Base-by-base conservation (phyloP, 2,888 invertebrate species). In the Phyto melanocephala region DNA sequence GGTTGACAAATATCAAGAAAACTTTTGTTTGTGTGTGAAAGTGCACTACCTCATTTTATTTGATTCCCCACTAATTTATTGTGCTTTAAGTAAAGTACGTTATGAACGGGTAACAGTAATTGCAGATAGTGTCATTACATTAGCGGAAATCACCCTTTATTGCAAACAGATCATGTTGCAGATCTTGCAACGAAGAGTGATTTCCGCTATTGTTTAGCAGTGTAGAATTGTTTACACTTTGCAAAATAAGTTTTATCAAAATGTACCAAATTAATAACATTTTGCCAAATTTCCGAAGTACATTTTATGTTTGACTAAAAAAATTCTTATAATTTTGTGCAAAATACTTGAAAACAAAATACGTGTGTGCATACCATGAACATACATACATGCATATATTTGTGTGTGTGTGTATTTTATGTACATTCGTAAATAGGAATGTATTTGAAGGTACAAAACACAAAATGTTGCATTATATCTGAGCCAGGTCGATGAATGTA, bases 201-300 rank as follows among this genome's bases (percentile, higher is more conserved):
- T n/a, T n/a, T n/a, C n/a, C n/a, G n/a, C n/a, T n/a, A n/a, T n/a
- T n/a, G n/a, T 54, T 52, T 52, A 54, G n/a, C 28, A 10, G 10
- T 33, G 62, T 7, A 6, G 47, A 58, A 35, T 65, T 71, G 56
- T 71, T 78, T 78, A 65, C 78, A 71, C 50, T 20, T 40, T 79
- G 71, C 60, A 58, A 79, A 71, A 72, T 40, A 5, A 15, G 40
- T 40, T 60, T 78, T 24, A 50, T 65, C 60, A 42, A 54, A 63
- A 71, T 79, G 65, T 47, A 33, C 58, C 35, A 79, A 79, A 79
- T 79, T 72, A 78, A 78, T 79, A 79, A 72, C 50, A 58, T 63
- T 72, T 65, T 72, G 71, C 58, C 78, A 71, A 54, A 63, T 45
- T 70, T 56, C 56, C 54, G 60, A 50, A 65, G 10, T 15, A 42